These are phyloP conservation scores for Diglossa brunneiventris DNA, from an alignment of 2,113 vertebrate species.

Conservation along the genomic window DNA sequence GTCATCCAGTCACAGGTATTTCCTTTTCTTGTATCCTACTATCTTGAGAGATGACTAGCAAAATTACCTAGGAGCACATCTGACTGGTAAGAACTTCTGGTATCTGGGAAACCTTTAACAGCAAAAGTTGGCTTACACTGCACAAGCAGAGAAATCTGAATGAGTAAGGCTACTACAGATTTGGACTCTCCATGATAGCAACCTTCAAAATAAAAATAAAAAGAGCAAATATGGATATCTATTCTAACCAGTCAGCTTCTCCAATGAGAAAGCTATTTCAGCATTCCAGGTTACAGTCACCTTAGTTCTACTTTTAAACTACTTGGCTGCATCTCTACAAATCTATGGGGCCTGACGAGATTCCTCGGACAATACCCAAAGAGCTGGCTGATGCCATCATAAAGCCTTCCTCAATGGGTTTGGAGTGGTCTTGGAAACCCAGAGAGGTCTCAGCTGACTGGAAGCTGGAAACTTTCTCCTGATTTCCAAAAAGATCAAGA, in stretches of 20 bases:
- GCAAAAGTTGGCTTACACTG: not conserved
- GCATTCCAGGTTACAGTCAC: not conserved
- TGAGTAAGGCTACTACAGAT: not conserved
- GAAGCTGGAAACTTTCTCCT: not conserved
- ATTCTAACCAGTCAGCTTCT: not conserved
- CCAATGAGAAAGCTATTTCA: not conserved
- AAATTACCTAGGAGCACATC: not conserved
- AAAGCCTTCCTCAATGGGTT: rapidly evolving
- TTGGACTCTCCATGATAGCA: not conserved
- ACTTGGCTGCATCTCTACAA: not conserved
- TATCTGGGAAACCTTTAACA: not conserved
- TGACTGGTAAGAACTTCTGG: not conserved
- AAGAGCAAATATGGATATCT: not conserved
- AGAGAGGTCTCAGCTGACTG: not conserved
- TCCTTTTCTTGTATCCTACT: not conserved
- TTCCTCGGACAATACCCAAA: not conserved
- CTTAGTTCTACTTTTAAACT: not conserved
- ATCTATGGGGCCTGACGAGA: no score
- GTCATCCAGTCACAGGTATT: rapidly evolving
- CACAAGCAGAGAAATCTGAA: not conserved
- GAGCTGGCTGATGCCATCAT: not conserved
- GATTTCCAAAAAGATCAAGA: not conserved
- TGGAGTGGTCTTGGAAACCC: not conserved
- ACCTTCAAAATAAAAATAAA: not conserved
- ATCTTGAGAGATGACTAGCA: not conserved